Evolutionary conservation across 2,888 invertebrate genomes (phyloP), one percentile per base, ranked within the genome.

Genomic region (Chaitophorus viminalis): DNA sequence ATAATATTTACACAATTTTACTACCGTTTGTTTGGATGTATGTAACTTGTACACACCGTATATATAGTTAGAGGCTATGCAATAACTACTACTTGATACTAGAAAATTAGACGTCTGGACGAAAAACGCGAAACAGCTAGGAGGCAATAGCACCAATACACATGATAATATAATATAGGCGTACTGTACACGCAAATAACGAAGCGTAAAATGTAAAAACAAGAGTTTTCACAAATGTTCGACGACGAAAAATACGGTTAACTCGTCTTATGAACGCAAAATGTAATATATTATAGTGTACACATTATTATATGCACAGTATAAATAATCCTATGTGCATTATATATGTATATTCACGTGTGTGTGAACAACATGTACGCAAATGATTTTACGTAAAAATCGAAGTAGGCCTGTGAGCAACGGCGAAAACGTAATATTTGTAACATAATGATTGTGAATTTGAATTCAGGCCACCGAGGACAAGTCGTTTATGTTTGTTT

Each of bases 401-500:
- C 70, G 31, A 31, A 29, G 14, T 70, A 70, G 70, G 70, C 70
- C 17, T 70, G 46, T 14, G 46, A 14, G 46, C 46, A 46, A 46
- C 46, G 46, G 11, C 46, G 11, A 46, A 46, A 68, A 68, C 11
- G 9, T 68, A 68, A 68, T 29, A 14, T 72, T 18, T 33, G 6
- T 36, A 74, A 21, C 21, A 36, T 25, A 36, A 74, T 21, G 33
- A n/a, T n/a, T n/a, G 60, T 14, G 31, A 36, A 60, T 60, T 60
- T 25, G 1, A 60, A 60, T 79, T 54, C 29, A 79, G 33, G 54
- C 79, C 79, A 79, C 36, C 52, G 77, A 39, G 21, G 36, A 36
- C 75, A 25, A 75, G n/a, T 29, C 46, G 77, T 52, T 76, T 76
- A 33, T 75, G 39, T 36, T 75, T 75, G 31, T 9, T 52, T 75